Percentiles rank a stretch among this genome's conserved stretches.
These are phyloP conservation scores for Conchocele bisecta DNA, from an alignment of 2,888 invertebrate genomes.

Conservation along the genomic window DNA sequence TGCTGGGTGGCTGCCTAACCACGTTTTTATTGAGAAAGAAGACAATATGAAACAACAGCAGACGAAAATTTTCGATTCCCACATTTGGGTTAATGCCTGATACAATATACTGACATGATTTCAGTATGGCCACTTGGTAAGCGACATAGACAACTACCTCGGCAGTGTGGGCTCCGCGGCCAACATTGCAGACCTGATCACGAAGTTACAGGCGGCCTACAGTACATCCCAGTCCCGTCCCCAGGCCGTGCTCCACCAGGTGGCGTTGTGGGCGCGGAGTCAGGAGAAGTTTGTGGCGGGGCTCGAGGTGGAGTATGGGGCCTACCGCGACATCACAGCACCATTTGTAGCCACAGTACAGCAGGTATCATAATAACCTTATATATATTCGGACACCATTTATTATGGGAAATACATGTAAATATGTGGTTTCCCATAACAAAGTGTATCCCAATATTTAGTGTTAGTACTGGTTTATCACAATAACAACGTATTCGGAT, in stretches of 20 bases:
- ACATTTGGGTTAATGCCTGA: no score
- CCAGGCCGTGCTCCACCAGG: constrained; percentile 63
- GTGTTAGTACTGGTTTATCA: no score
- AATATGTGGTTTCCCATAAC: not conserved
- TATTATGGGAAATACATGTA: not conserved
- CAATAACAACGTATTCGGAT: no score
- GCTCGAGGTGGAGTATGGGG: constrained; percentile 81
- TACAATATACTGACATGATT: no score
- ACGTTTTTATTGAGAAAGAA: no score
- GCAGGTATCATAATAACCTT: constrained; percentile 84
- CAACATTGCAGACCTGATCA: constrained; percentile 54
- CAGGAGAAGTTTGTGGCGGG: constrained; percentile 65
- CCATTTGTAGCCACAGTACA: constrained; percentile 88
- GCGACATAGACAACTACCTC: constrained; percentile 66
- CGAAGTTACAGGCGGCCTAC: constrained; percentile 32
- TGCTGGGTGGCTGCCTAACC: no score
- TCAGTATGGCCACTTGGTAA: constrained; percentile 68
- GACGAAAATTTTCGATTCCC: no score
- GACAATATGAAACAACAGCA: no score
- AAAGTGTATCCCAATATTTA: no score
- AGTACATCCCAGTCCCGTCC: constrained; percentile 13
- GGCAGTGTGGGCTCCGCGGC: constrained; percentile 57
- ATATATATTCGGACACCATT: not conserved
- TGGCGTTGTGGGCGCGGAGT: constrained; percentile 72
- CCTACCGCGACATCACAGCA: constrained; percentile 91